phyloP scores from a whole-genome alignment of 2,888 invertebrate genomes.

The Diarsia rubi region DNA sequence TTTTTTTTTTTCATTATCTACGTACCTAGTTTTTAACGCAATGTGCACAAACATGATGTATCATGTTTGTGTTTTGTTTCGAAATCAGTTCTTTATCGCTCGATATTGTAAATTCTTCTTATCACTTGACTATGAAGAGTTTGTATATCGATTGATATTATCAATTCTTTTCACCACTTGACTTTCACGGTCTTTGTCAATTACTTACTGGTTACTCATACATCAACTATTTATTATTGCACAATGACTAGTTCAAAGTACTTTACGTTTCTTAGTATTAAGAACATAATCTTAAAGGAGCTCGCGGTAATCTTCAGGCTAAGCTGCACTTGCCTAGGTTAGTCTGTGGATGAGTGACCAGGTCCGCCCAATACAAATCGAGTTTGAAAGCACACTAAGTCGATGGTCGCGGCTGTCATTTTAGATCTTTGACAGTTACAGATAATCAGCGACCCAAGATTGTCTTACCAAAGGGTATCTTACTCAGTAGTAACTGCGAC shows the following conservation, averaged over 20 bases:
- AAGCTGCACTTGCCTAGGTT: too few species aligned
- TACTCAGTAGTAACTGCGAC: too few species aligned
- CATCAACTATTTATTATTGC: not conserved
- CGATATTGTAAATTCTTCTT: constrained; percentile 6
- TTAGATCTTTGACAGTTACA: too few species aligned
- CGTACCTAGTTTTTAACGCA: not conserved
- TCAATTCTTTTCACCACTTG: constrained; percentile 5
- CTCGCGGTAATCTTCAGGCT: too few species aligned
- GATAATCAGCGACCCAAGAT: too few species aligned
- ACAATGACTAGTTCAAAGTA: not conserved
- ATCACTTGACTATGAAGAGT: not conserved
- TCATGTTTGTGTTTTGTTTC: not conserved
- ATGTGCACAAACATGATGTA: too few species aligned
- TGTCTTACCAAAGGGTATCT: too few species aligned
- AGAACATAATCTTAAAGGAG: too few species aligned
- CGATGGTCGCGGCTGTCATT: too few species aligned
- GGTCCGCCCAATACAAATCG: too few species aligned
- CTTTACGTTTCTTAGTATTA: not conserved
- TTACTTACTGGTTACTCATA: not conserved
- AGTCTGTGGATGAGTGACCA: too few species aligned
- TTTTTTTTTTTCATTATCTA: not conserved
- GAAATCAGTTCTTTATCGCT: not conserved
- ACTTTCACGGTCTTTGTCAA: constrained; percentile 25
- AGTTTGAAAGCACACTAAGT: too few species aligned
- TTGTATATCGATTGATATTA: constrained; percentile 11